phyloP scores from a whole-genome alignment of 2,797 vertebrate species.

The Paedocypris micromegethes region DNA sequence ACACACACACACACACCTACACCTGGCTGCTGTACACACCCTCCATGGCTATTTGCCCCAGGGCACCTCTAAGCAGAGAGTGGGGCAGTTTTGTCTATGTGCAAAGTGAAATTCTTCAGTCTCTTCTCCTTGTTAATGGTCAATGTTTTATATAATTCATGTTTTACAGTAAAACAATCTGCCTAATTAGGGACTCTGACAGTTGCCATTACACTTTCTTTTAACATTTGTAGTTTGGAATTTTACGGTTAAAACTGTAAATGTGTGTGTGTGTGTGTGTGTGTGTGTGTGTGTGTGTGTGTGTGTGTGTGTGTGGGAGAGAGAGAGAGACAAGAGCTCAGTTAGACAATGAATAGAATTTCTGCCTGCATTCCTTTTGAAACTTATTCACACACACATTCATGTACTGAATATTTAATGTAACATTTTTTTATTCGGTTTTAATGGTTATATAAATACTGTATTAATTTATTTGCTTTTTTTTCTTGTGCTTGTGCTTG shows the following conservation, averaged over 20 bases:
- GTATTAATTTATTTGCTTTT: too few relatives aligned
- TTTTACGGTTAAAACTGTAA: not conserved
- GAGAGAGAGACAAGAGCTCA: slow-evolving; percentile 13
- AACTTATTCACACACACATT: slow-evolving; percentile 21
- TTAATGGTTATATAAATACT: not conserved
- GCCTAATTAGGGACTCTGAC: not conserved
- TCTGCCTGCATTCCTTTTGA: slow-evolving; percentile 38
- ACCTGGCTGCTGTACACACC: slow-evolving; percentile 46
- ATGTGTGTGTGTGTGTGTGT: slow-evolving; percentile 23
- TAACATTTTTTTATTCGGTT: not conserved
- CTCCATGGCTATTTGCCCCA: slow-evolving; percentile 45
- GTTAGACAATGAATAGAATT: slow-evolving; percentile 40
- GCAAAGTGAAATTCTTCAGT: slow-evolving; percentile 32
- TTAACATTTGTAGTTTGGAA: not conserved
- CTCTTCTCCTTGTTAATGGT: slow-evolving; percentile 24
- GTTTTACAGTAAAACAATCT: too few relatives aligned
- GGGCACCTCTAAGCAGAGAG: slow-evolving; percentile 43
- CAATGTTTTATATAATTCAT: not conserved
- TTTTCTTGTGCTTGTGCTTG: too few relatives aligned
- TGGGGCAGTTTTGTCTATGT: slow-evolving; percentile 34
- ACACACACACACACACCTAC: slow-evolving; percentile 38
- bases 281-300: slow-evolving; percentile 12
- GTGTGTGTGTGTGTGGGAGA: slow-evolving; percentile 1
- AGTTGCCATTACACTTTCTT: slow-evolving; percentile 6
- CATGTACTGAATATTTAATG: too few relatives aligned